phyloP scores from a whole-genome alignment of 2,113 vertebrate genomes.

The Ramphastos sulfuratus region DNA sequence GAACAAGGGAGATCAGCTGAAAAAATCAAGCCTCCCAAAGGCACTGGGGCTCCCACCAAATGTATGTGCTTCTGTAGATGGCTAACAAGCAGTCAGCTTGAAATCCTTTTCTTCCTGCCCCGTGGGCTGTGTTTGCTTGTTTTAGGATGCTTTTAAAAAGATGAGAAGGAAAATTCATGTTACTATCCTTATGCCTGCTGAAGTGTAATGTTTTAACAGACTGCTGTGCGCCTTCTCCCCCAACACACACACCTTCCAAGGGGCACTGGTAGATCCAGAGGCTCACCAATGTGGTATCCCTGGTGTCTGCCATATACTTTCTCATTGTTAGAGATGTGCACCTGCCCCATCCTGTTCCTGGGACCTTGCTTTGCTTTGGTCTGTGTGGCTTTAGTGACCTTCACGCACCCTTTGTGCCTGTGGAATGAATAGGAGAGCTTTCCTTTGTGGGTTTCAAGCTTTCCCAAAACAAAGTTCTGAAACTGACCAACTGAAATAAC shows the following conservation, averaged over 20 bases:
- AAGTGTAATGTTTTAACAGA: neutral
- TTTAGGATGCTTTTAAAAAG: neutral
- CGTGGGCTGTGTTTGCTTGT: neutral
- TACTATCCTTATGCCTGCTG: neutral
- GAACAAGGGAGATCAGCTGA: neutral
- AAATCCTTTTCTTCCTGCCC: neutral
- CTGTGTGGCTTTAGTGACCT: rapidly evolving
- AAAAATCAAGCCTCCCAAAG: neutral
- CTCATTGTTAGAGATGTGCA: neutral
- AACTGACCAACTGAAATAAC: neutral
- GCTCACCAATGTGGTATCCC: neutral
- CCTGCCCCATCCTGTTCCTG: neutral
- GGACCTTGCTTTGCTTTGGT: neutral
- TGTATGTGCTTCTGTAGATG: neutral
- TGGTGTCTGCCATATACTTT: rapidly evolving
- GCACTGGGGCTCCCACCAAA: neutral
- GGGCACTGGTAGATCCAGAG: rapidly evolving
- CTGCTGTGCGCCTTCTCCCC: neutral
- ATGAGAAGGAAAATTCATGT: neutral
- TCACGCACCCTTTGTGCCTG: neutral
- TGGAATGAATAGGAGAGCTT: neutral
- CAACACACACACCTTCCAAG: rapidly evolving
- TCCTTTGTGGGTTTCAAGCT: neutral
- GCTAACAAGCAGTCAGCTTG: neutral
- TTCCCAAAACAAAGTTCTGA: neutral